phyloP scores from a whole-genome alignment of 2,797 vertebrate genomes.

The Enteromius radiatus region DNA sequence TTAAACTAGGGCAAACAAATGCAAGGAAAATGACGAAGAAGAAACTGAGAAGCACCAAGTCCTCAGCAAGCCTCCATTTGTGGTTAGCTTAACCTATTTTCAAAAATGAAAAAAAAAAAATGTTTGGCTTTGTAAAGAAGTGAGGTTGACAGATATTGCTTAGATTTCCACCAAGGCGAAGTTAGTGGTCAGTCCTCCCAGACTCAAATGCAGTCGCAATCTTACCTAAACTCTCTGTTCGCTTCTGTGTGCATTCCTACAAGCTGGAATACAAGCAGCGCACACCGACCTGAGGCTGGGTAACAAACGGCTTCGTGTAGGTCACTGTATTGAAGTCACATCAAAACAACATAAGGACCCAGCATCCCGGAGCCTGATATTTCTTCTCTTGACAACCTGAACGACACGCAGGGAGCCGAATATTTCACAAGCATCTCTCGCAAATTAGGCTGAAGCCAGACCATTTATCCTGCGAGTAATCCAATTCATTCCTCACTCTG shows the following conservation, averaged over 20 bases:
- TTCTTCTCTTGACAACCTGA: constrained; percentile 26
- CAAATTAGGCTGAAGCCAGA: constrained; percentile 54
- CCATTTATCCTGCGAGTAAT: constrained; percentile 56
- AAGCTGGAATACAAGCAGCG: neutral
- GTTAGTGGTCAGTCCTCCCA: neutral
- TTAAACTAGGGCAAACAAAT: neutral
- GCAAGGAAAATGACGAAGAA: neutral
- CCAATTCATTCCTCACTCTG: constrained; percentile 48
- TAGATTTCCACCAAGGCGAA: neutral
- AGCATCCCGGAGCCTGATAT: constrained; percentile 30
- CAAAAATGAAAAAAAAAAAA: neutral
- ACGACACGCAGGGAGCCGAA: constrained; percentile 31
- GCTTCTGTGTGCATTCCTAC: neutral
- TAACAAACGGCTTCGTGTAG: neutral
- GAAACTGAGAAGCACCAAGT: neutral
- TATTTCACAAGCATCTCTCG: constrained; percentile 54
- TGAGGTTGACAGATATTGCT: neutral
- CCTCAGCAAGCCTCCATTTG: neutral
- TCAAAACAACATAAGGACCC: constrained; percentile 3
- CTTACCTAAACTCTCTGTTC: neutral
- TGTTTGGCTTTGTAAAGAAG: neutral
- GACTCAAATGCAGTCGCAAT: neutral
- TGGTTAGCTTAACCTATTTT: neutral
- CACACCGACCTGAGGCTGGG: neutral
- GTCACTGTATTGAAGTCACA: neutral